A percentile compares a stretch with the other conserved stretches of the same genome.
Evolutionary conservation across 2,888 invertebrate genomes (phyloP).

Genomic region (Galerucella pusilla): DNA sequence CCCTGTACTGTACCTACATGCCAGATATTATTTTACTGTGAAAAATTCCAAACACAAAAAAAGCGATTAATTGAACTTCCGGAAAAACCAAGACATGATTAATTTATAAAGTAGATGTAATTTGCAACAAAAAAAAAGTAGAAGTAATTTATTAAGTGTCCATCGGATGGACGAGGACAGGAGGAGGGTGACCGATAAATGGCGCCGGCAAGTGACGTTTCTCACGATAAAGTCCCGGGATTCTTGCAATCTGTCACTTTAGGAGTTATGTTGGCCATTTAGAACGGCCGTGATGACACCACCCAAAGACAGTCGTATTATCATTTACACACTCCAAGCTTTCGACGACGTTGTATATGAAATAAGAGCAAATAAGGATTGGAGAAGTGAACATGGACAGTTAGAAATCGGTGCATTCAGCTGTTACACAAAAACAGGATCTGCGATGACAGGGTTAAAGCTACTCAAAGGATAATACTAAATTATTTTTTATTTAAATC

Average conservation of each 20-base stretch:
- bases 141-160: constrained; percentile 15
- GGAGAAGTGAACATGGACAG: too few relatives aligned
- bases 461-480: too few relatives aligned
- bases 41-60: not conserved
- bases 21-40: too few relatives aligned
- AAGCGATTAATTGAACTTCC: not conserved
- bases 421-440: not conserved
- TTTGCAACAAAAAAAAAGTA: constrained; percentile 9
- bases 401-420: not conserved
- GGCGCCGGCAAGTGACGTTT: constrained; percentile 13
- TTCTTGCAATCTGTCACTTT: not conserved
- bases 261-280: not conserved
- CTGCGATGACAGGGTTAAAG: too few relatives aligned
- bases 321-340: not conserved
- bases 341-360: not conserved
- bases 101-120: not conserved
- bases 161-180: not conserved
- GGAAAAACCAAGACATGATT: not conserved
- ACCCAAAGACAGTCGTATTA: not conserved
- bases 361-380: not conserved
- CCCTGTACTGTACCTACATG: too few relatives aligned
- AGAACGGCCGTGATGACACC: not conserved
- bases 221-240: constrained; percentile 19
- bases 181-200: constrained; percentile 12
- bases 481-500: not conserved